Percentiles rank a stretch among this genome's conserved stretches.
Evolutionary conservation across 2,113 vertebrate species (phyloP).

Genomic region (Monarcha castaneiventris): DNA sequence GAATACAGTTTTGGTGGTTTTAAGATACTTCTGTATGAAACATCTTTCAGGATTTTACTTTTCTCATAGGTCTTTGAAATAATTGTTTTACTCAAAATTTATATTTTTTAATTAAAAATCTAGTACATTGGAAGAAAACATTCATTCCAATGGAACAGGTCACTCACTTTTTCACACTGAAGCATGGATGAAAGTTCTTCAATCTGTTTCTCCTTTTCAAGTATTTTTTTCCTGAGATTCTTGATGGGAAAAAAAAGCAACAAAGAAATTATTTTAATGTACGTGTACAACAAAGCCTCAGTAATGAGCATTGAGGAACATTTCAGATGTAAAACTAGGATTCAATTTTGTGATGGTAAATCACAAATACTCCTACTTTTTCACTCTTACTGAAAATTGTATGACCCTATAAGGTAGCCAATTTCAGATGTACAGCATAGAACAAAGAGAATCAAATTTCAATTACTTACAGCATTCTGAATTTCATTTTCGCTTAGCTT

Average conservation of each 20-base stretch:
- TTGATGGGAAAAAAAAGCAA: constrained; percentile 26
- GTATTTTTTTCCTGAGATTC: constrained; percentile 77
- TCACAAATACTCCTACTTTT: not conserved
- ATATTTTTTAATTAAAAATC: not conserved
- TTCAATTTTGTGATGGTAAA: not conserved
- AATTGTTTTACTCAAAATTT: not conserved
- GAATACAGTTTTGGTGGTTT: not conserved
- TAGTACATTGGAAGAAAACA: not conserved
- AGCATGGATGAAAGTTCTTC: constrained; percentile 76
- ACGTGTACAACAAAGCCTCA: not conserved
- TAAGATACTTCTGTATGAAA: not conserved
- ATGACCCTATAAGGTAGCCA: not conserved
- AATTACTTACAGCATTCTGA: constrained; percentile 77
- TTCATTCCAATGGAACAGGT: not conserved
- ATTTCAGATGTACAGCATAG: not conserved
- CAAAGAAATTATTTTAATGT: not conserved
- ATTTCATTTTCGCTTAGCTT: constrained; percentile 75
- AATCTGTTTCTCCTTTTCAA: constrained; percentile 71
- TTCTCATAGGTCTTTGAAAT: not conserved
- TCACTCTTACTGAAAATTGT: not conserved
- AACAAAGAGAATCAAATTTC: not conserved
- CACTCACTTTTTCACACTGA: constrained; percentile 80
- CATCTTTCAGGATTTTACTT: not conserved
- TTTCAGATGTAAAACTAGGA: not conserved
- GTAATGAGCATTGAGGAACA: not conserved